Percentiles rank a stretch among this genome's conserved stretches.
These are phyloP conservation scores for Sussaba pulchella DNA, from an alignment of 2,888 invertebrate genomes.

Conservation along the genomic window DNA sequence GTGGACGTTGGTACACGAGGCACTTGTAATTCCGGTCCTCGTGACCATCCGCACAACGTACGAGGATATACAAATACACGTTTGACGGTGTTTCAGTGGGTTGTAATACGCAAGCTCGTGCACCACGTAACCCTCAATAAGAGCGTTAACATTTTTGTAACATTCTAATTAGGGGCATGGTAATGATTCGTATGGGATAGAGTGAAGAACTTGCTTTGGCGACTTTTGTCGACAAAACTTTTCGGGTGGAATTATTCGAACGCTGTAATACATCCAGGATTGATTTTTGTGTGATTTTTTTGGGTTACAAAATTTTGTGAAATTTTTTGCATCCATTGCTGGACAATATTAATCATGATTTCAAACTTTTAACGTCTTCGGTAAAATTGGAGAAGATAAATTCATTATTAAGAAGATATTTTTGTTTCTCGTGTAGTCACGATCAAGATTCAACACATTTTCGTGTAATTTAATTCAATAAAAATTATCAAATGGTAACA, in stretches of 20 bases:
- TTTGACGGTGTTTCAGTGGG: not conserved
- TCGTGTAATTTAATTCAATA: too few species aligned
- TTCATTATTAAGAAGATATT: too few species aligned
- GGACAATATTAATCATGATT: too few species aligned
- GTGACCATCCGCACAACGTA: slow-evolving; percentile 28
- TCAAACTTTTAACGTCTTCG: too few species aligned
- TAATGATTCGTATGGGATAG: slow-evolving; percentile 74
- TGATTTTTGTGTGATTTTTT: too few species aligned
- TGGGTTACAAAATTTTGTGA: too few species aligned
- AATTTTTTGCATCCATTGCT: too few species aligned
- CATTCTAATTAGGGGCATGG: slow-evolving; percentile 82
- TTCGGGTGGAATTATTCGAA: not conserved
- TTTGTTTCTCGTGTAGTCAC: too few species aligned
- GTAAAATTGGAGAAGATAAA: too few species aligned
- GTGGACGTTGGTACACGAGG: slow-evolving; percentile 1
- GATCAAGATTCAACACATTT: too few species aligned
- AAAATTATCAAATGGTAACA: too few species aligned
- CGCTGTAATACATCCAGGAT: not conserved
- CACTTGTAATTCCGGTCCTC: slow-evolving; percentile 52
- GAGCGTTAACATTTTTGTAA: slow-evolving; percentile 79
- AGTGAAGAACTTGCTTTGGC: not conserved
- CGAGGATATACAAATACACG: slow-evolving; percentile 25
- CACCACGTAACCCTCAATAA: slow-evolving; percentile 67
- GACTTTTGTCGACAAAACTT: not conserved
- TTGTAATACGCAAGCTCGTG: slow-evolving; percentile 25